Conservation (phyloP, 2,113 vertebrate species). For the Burhinus bistriatus region DNA sequence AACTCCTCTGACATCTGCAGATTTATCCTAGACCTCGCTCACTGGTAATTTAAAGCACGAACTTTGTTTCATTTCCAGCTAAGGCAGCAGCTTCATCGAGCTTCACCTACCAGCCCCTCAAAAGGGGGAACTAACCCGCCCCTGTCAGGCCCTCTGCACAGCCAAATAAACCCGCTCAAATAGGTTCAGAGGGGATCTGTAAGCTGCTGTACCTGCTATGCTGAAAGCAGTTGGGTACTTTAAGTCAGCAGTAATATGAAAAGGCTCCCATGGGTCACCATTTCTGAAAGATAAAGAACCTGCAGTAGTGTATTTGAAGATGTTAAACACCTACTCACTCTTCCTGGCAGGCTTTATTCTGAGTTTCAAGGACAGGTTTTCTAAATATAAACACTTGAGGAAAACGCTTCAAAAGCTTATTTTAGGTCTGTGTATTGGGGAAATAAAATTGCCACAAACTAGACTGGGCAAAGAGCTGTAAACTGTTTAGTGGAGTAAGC, state of each 20-base stretch:
- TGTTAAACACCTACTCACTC: neutral
- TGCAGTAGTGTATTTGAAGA: neutral
- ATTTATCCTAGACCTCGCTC: neutral
- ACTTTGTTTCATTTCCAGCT: neutral
- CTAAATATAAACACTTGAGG: constrained; percentile 8
- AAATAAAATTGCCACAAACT: neutral
- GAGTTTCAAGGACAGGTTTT: neutral
- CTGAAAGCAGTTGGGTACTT: neutral
- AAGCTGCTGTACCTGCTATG: neutral
- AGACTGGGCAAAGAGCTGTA: neutral
- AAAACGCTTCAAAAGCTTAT: neutral
- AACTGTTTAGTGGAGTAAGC: neutral
- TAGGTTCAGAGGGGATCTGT: neutral
- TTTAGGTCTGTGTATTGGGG: neutral
- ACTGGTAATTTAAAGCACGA: neutral
- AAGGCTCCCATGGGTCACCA: neutral
- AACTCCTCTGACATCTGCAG: neutral
- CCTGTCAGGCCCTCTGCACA: neutral
- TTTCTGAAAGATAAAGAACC: constrained; percentile 7
- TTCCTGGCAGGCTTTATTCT: neutral
- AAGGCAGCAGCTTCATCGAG: neutral
- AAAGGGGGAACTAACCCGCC: neutral
- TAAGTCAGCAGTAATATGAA: neutral
- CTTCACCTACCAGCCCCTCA: neutral
- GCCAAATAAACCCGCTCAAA: neutral